Evolutionary conservation across 2,888 invertebrate species (phyloP).

Genomic region (Cantharis rufa): DNA sequence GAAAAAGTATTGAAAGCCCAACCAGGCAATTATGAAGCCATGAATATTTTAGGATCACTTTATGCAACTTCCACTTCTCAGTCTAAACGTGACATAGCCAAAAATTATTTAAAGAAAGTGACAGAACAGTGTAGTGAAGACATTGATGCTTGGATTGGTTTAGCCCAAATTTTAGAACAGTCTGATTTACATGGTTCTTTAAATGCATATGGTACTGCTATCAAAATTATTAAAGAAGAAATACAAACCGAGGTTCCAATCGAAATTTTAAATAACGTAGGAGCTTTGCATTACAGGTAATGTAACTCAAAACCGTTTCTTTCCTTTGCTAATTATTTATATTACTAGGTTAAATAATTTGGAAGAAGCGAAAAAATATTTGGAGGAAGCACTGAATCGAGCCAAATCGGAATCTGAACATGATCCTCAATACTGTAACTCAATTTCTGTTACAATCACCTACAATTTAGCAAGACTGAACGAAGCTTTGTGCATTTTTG

Average conservation of each 20-base stretch:
- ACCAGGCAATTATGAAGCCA: conserved; percentile 98
- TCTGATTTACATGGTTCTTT: conserved; percentile 88
- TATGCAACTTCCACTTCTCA: conserved; percentile 91
- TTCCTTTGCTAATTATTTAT: background rate
- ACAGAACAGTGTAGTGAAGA: conserved; percentile 98
- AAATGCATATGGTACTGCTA: conserved; percentile 91
- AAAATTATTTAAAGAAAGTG: conserved; percentile 91
- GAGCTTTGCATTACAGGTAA: conserved; percentile 82
- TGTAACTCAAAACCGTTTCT: background rate
- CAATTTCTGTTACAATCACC: conserved; percentile 93
- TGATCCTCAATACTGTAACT: conserved; percentile 93
- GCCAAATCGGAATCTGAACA: conserved; percentile 81
- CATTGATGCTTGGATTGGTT: conserved; percentile 98
- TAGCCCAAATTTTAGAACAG: conserved; percentile 97
- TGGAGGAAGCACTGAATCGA: conserved; percentile 84
- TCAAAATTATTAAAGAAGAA: conserved; percentile 88
- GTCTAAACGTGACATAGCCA: conserved; percentile 89
- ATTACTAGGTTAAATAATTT: conserved; percentile 77
- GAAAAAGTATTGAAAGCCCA: conserved; percentile 97
- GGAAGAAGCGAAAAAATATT: conserved; percentile 79
- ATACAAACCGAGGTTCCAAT: conserved; percentile 95
- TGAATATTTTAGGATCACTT: conserved; percentile 97
- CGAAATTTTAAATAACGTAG: conserved; percentile 97
- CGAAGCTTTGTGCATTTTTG: conserved; percentile 90
- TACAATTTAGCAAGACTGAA: conserved; percentile 94